Evolutionary conservation across 1,140 invertebrate genomes (phyloP), one percentile per base, ranked within the genome.

Genomic region (Calephelis virginiensis): DNA sequence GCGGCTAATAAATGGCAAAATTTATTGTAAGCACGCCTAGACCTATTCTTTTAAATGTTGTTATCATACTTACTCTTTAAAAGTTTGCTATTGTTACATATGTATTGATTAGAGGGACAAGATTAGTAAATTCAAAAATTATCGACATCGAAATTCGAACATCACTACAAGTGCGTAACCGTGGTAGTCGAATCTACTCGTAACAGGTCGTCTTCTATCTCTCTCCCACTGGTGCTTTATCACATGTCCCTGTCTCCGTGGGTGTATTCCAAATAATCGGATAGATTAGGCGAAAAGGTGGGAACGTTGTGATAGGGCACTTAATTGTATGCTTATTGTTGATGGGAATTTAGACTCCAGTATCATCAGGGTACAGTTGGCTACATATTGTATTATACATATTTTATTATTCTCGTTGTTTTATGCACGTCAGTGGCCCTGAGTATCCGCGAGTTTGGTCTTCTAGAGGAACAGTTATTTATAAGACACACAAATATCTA

Each of bases 141-240:
- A 37, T 68, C 67, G 67, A 68, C 43, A 60, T 48, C 10, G 40
- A 48, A 9, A 56, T 56, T 38, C 28, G 17, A 49, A 71, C 80
- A 77, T 70, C 76, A 75, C 73, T 75, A 74, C 56, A 66, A 56
- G 64, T 56, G 80, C 80, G 80, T 81, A 82, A 82, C 73, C 63
- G 73, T 76, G 64, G 80, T 82, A 82, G 80, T 82, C 72, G 69
- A 70, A 61, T 73, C 70, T 72, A 76, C 78, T 80, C 73, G 72
- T 81, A 82, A 82, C 80, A 78, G 77, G 74, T 76, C 66, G 53
- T 70, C 17, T 49, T 67, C 63, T 0, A 67, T 77, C 71, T 70
- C 61, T 59, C 73, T 66, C 48, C 64, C 63, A 61, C 60, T 43
- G 28, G 40, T 53, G n/a, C 10, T 14, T 6, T 38, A 64, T 68